Base-by-base conservation (phyloP, 2,797 vertebrate species). In the Pitangus sulphuratus region DNA sequence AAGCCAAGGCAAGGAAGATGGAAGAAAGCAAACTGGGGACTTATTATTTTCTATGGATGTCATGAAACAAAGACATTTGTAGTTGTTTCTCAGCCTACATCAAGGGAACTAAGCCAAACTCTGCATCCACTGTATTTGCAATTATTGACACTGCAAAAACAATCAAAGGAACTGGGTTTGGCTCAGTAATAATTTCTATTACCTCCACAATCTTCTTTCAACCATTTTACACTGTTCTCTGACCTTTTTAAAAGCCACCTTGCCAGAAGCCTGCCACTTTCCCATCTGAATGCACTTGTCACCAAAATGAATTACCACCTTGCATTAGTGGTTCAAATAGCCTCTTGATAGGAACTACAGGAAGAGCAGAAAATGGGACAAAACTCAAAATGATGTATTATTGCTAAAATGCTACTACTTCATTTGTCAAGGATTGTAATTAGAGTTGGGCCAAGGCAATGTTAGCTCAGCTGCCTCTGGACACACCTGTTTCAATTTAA, bases 401-500 rank as follows among this genome's bases (percentile, higher is more conserved):
- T 76, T 2, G 3, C 62, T 72, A 76, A 87, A 93, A 84, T 7
- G 3, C 80, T 71, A 28, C 45, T 54, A 66, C 40, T 72, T 88
- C 79, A 62, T 78, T 77, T 87, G 48, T 94, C 76, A 87, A 62
- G 89, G 81, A 48, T 4, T 78, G 78, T 57, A 94, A 91, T 89
- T 84, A 80, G 39, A 58, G 62, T 45, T 89, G 58, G 87, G 64
- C 50, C 33, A 87, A 90, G 82, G 80, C 70, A 92, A 81, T 81
- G 86, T 93, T 95, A 95, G 94, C 87, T 86, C 90, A 95, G 92
- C 75, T 95, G 94, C 72, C 54, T 77, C 76, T 48, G 81, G 83
- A 62, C 86, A 82, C 87, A 94, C 75, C 83, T 96, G 95, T 90
- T 97, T 89, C 65, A 94, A 83, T 89, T 96, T 95, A 96, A 96